phyloP scores from a whole-genome alignment of 2,888 invertebrate species.

The Calliopum simillimum region DNA sequence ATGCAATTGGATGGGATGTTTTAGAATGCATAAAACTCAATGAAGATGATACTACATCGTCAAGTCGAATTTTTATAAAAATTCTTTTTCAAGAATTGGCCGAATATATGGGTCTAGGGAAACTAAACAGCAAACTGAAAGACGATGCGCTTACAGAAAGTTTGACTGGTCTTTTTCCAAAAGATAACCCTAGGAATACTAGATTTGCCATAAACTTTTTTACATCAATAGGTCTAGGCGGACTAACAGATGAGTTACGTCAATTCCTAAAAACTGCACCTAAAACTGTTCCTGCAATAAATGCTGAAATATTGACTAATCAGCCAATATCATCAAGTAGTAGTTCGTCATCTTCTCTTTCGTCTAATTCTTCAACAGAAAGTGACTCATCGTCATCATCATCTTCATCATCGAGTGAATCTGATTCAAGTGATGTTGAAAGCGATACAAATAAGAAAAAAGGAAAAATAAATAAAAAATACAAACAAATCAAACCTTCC shows the following conservation, averaged over 20 bases:
- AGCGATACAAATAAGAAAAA: constrained; percentile 42
- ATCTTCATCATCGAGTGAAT: constrained; percentile 45
- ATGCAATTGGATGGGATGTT: constrained; percentile 97
- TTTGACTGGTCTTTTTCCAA: constrained; percentile 93
- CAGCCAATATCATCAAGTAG: constrained; percentile 47
- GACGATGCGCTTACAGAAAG: constrained; percentile 88
- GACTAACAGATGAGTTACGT: constrained; percentile 91
- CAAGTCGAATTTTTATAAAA: constrained; percentile 97
- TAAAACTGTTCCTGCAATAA: constrained; percentile 62
- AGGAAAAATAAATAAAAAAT: constrained; percentile 37
- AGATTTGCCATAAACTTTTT: constrained; percentile 98
- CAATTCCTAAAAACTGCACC: constrained; percentile 81
- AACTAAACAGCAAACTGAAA: constrained; percentile 89
- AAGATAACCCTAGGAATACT: constrained; percentile 96
- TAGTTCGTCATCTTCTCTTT: constrained; percentile 44
- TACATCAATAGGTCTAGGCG: constrained; percentile 96
- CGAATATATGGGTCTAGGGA: constrained; percentile 95
- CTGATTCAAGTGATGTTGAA: constrained; percentile 51
- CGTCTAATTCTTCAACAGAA: constrained; percentile 43
- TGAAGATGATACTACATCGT: constrained; percentile 97
- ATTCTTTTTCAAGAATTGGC: constrained; percentile 96
- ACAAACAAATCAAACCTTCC: constrained; percentile 32
- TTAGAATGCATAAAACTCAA: constrained; percentile 89
- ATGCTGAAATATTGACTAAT: constrained; percentile 62
- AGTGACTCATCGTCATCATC: constrained; percentile 43